Percentiles rank a stretch among this genome's conserved stretches.
phyloP scores from a whole-genome alignment of 2,797 vertebrate genomes.

The Chaenodraco wilsoni region DNA sequence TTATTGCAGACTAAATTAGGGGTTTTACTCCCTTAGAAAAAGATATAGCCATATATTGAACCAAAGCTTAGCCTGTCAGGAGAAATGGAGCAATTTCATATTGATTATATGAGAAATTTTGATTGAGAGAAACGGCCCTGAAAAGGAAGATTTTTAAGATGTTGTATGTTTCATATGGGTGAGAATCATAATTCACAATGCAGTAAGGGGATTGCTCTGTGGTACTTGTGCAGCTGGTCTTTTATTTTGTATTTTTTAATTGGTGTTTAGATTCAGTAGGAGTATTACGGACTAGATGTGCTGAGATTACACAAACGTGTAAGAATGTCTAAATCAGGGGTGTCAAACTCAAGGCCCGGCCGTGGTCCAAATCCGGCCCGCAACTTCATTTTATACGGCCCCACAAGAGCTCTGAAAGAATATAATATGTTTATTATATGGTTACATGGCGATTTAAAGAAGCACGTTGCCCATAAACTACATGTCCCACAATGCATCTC shows the following conservation, averaged over 20 bases:
- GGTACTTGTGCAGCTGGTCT: not conserved
- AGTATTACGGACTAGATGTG: not conserved
- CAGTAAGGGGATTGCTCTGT: slow-evolving; percentile 9
- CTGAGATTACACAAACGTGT: not conserved
- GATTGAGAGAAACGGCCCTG: slow-evolving; percentile 58
- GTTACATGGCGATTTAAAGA: too few species aligned
- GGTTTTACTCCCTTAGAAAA: slow-evolving; percentile 78
- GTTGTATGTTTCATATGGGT: slow-evolving; percentile 49
- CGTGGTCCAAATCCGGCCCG: too few species aligned
- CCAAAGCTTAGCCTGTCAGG: slow-evolving; percentile 75
- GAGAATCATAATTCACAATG: slow-evolving; percentile 37
- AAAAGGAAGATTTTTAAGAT: slow-evolving; percentile 52
- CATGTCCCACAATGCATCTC: too few species aligned
- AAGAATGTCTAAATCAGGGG: not conserved
- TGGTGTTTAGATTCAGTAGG: slow-evolving; percentile 14
- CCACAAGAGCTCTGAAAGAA: too few species aligned
- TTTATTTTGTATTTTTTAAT: not conserved
- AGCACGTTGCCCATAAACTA: too few species aligned
- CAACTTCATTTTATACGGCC: too few species aligned
- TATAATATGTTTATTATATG: too few species aligned
- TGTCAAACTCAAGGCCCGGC: too few species aligned
- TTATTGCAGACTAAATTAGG: slow-evolving; percentile 86
- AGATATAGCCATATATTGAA: slow-evolving; percentile 78
- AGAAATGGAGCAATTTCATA: slow-evolving; percentile 78
- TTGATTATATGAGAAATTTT: slow-evolving; percentile 76